Conservation (phyloP, 2,888 invertebrate genomes). For the Dynastes hyllus region DNA sequence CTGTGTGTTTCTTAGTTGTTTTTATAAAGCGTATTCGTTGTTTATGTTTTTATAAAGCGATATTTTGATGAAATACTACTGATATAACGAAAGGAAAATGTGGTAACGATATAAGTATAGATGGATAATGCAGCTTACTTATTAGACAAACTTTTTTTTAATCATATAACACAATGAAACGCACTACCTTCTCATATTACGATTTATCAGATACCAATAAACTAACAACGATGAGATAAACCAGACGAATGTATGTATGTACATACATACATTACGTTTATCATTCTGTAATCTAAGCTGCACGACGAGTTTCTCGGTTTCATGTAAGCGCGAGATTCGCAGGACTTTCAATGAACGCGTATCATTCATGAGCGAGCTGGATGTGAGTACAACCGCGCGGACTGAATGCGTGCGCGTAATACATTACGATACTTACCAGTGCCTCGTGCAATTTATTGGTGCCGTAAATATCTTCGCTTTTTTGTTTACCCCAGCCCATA, state of each 20-base stretch:
- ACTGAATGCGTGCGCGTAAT: conserved; percentile 16
- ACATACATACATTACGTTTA: not conserved
- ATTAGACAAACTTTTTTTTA: too few species aligned
- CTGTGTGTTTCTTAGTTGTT: too few species aligned
- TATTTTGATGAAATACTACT: too few species aligned
- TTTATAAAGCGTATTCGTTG: too few species aligned
- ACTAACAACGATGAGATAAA: not conserved
- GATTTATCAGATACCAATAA: not conserved
- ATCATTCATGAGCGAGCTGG: conserved; percentile 27
- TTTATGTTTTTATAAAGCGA: too few species aligned
- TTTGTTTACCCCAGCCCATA: conserved; percentile 94
- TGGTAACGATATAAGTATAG: too few species aligned
- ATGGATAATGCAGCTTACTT: too few species aligned
- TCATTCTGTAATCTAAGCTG: not conserved
- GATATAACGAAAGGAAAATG: too few species aligned
- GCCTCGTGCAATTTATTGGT: conserved; percentile 91
- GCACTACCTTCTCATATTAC: not conserved
- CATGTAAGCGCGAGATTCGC: not conserved
- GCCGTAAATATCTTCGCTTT: conserved; percentile 84
- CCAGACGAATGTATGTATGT: not conserved
- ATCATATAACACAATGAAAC: too few species aligned
- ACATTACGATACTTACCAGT: conserved; percentile 73
- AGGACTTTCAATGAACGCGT: conserved; percentile 29
- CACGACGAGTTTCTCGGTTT: not conserved
- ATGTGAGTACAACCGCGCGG: conserved; percentile 10